Percentiles rank a stretch among this genome's conserved stretches.
Evolutionary conservation across 2,888 invertebrate genomes (phyloP).

Genomic region (Perizoma affinitatum): DNA sequence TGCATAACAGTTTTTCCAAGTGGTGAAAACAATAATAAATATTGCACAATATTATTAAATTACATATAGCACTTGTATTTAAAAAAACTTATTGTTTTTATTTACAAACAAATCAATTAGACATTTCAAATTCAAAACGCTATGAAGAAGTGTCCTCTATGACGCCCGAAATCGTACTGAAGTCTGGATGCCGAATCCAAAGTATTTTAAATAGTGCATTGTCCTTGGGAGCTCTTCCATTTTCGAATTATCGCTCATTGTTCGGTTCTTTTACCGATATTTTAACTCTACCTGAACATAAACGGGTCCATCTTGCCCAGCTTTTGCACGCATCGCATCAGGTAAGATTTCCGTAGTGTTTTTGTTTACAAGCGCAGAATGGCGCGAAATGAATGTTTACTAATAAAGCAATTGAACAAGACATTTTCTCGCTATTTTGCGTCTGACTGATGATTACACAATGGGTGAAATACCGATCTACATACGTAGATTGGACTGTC

Average conservation of each 20-base stretch:
- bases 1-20: conserved; percentile 22
- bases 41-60: conserved; percentile 23
- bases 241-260: conserved; percentile 59
- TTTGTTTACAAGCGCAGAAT: conserved; percentile 73
- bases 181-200: conserved; percentile 70
- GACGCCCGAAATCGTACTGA: conserved; percentile 77
- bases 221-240: conserved; percentile 75
- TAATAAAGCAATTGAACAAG: conserved; percentile 61
- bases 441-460: conserved; percentile 31
- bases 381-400: conserved; percentile 80
- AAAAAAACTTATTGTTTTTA: conserved; percentile 47
- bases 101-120: conserved; percentile 66
- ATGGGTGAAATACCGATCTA: conserved; percentile 34
- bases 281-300: conserved; percentile 52
- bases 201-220: conserved; percentile 75
- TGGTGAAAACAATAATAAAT: conserved; percentile 29
- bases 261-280: conserved; percentile 47
- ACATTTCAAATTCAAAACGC: conserved; percentile 37
- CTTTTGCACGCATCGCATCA: conserved; percentile 52
- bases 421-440: conserved; percentile 62
- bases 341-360: conserved; percentile 65
- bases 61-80: conserved; percentile 13
- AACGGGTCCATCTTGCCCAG: conserved; percentile 54
- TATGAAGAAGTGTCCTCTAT: conserved; percentile 64
- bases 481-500: background rate